Conservation (phyloP, 1,140 invertebrate species). For the Hermetia illucens region DNA sequence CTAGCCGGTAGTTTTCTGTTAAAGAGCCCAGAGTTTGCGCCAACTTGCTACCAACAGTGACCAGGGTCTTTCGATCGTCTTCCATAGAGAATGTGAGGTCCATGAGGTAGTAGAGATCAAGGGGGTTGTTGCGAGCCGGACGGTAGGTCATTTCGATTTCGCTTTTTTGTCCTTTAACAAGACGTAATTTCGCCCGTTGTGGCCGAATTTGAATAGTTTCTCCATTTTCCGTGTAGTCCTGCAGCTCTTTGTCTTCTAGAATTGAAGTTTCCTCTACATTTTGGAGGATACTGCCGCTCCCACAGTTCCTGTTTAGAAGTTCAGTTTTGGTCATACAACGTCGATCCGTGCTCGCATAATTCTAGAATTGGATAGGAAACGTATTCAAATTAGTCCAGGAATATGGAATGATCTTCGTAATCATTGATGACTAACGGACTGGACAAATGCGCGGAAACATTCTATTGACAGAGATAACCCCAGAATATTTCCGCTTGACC, state of each 20-base stretch:
- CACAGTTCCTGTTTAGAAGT: constrained; percentile 13
- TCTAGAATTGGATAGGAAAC: not conserved
- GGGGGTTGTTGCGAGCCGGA: constrained; percentile 64
- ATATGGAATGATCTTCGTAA: not conserved
- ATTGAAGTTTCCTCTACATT: constrained; percentile 21
- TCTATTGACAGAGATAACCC: not conserved
- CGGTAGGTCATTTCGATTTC: constrained; percentile 34
- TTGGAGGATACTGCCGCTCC: constrained; percentile 12
- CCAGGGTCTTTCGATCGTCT: constrained; percentile 69
- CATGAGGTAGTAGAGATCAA: constrained; percentile 89
- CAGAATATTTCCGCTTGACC: not conserved
- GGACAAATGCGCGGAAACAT: not conserved
- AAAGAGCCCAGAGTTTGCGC: constrained; percentile 48
- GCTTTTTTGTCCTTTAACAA: constrained; percentile 27
- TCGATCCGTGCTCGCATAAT: constrained; percentile 12
- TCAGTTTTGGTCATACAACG: constrained; percentile 17
- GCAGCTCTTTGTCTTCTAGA: constrained; percentile 20
- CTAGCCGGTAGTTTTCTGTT: constrained; percentile 68
- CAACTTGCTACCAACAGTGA: constrained; percentile 53
- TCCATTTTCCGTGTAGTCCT: constrained; percentile 24
- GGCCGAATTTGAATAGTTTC: constrained; percentile 45
- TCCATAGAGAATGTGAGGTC: constrained; percentile 82
- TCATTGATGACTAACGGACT: constrained; percentile 4
- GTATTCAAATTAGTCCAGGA: too few relatives aligned
- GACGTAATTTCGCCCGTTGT: constrained; percentile 37